These are phyloP conservation scores for Oriolus oriolus DNA, from an alignment of 2,113 vertebrate genomes.

Conservation along the genomic window DNA sequence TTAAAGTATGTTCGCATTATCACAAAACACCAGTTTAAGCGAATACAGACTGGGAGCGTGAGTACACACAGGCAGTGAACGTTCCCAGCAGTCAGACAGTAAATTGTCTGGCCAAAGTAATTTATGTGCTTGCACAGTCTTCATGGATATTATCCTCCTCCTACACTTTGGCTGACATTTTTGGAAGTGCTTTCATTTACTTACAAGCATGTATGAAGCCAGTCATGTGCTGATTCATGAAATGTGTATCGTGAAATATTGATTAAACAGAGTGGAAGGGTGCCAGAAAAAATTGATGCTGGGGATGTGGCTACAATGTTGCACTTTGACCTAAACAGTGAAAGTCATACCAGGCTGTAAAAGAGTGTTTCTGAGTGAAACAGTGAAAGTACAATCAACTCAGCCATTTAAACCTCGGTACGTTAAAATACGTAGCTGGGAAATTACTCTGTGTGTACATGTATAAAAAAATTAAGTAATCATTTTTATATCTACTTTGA, in stretches of 20 bases:
- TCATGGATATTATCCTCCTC: neutral
- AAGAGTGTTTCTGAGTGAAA: neutral
- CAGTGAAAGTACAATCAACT: neutral
- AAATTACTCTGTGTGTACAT: neutral
- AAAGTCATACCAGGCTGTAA: neutral
- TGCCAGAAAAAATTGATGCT: accelerated
- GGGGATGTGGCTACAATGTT: neutral
- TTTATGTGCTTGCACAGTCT: neutral
- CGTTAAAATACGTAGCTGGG: neutral
- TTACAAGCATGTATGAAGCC: neutral
- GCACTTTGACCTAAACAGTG: neutral
- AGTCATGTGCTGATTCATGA: neutral
- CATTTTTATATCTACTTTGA: neutral
- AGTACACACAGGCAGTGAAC: neutral
- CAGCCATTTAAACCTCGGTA: neutral
- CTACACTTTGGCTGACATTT: neutral
- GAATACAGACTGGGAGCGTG: neutral
- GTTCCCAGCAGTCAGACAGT: neutral
- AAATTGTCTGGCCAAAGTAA: neutral
- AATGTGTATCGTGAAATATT: neutral
- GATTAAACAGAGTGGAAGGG: neutral
- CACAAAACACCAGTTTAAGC: neutral
- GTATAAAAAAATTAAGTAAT: neutral
- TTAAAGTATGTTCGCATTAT: neutral
- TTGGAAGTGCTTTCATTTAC: neutral